Conservation (phyloP, 2,113 vertebrate species). For the Carassius gibelio region DNA sequence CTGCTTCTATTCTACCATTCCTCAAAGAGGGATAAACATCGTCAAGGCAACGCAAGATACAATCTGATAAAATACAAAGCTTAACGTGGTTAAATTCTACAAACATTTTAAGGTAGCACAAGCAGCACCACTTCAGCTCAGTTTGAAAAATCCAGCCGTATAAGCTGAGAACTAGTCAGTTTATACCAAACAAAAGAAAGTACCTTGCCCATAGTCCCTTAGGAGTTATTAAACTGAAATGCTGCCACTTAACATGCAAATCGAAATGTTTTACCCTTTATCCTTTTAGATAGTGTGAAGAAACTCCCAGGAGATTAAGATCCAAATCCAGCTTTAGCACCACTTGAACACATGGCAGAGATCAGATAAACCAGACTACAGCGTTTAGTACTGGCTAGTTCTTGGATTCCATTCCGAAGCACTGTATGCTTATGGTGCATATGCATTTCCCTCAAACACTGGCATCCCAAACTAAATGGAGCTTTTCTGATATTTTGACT, state of each 20-base stretch:
- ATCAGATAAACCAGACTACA: not conserved
- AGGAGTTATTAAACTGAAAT: not conserved
- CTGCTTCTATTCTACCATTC: conserved; percentile 14
- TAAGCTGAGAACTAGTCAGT: not conserved
- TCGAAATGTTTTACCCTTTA: not conserved
- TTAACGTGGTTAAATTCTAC: conserved; percentile 9
- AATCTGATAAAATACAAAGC: not conserved
- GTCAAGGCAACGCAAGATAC: conserved; percentile 26
- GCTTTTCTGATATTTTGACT: too few relatives aligned
- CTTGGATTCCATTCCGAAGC: not conserved
- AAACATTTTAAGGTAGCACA: not conserved
- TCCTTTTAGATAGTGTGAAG: not conserved
- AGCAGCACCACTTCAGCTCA: conserved; percentile 3
- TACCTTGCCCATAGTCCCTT: not conserved
- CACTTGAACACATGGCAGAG: not conserved
- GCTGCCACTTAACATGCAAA: not conserved
- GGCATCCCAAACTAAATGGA: too few relatives aligned
- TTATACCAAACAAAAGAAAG: not conserved
- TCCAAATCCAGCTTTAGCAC: conserved; percentile 13
- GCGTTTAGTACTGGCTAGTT: not conserved
- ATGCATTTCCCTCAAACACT: not conserved
- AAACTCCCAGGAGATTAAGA: conserved; percentile 10
- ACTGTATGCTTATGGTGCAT: not conserved
- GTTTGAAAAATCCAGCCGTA: not conserved
- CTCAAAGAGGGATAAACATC: conserved; percentile 31